These are phyloP conservation scores for Raja brachyura DNA, from an alignment of 2,113 vertebrate genomes.

Conservation along the genomic window DNA sequence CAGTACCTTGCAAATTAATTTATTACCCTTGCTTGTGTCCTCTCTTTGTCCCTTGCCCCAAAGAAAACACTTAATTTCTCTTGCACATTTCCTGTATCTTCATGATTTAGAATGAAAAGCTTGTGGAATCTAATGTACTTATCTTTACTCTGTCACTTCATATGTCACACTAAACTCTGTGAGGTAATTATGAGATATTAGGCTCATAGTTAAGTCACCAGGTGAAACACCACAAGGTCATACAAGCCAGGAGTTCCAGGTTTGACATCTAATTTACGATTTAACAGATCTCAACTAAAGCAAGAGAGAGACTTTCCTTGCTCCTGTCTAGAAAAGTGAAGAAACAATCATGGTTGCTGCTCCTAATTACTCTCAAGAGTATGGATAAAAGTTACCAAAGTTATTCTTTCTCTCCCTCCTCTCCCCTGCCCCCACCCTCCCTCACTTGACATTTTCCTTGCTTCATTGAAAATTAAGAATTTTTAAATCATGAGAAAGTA, in stretches of 20 bases:
- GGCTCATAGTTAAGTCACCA: background rate
- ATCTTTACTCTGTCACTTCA: background rate
- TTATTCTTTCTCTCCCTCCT: background rate
- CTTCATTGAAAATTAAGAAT: background rate
- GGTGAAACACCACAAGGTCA: background rate
- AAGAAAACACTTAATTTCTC: background rate
- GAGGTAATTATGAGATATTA: background rate
- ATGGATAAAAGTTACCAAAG: background rate
- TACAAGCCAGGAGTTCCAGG: background rate
- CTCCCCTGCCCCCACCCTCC: no score
- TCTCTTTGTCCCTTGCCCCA: background rate
- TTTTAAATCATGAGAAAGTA: background rate
- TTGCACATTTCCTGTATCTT: background rate
- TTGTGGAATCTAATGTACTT: background rate
- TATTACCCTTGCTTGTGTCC: no score
- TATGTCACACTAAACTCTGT: background rate
- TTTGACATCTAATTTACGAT: background rate
- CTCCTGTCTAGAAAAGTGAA: background rate
- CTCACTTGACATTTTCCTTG: background rate
- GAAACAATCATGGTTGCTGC: background rate
- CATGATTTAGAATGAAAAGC: background rate
- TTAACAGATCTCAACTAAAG: background rate
- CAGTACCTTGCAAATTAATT: no score
- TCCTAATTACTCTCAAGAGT: background rate
- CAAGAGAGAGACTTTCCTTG: background rate